A percentile compares a stretch with the other conserved stretches of the same genome.
phyloP scores from a whole-genome alignment of 2,888 invertebrate species.

The Ceriagrion tenellum region DNA sequence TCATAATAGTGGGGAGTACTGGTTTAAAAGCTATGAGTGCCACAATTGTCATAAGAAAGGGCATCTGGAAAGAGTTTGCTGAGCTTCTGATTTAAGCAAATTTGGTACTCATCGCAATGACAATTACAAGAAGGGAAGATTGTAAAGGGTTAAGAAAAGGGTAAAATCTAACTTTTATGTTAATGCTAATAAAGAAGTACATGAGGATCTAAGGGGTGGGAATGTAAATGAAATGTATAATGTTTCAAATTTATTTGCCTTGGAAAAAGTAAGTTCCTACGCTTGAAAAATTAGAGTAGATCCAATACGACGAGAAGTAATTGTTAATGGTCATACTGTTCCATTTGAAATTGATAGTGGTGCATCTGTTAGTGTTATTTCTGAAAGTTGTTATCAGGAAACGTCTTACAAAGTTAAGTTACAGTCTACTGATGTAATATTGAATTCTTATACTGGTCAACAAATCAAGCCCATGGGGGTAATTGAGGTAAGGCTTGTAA shows the following conservation, averaged over 20 bases:
- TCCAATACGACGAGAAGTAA: neutral
- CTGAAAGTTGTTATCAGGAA: neutral
- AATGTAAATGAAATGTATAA: neutral
- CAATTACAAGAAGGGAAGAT: neutral
- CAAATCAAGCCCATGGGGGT: neutral
- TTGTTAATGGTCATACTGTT: neutral
- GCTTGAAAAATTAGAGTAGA: neutral
- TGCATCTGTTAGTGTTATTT: neutral
- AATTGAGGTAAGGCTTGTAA: neutral
- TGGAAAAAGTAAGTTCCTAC: neutral
- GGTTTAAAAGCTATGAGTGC: neutral
- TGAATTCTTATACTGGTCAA: neutral
- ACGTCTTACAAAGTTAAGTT: neutral
- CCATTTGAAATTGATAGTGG: neutral
- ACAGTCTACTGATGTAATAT: neutral
- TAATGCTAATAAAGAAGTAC: neutral
- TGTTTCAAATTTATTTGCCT: neutral
- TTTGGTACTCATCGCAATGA: neutral
- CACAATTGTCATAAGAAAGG: neutral
- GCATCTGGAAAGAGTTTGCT: neutral
- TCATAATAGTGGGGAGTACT: neutral
- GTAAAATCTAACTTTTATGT: neutral
- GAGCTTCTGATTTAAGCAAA: neutral
- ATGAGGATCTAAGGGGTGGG: neutral
- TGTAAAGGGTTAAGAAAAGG: no score